A percentile compares a stretch with the other conserved stretches of the same genome.
Evolutionary conservation across 2,113 vertebrate species (phyloP).

Genomic region (Noctilio leporinus): DNA sequence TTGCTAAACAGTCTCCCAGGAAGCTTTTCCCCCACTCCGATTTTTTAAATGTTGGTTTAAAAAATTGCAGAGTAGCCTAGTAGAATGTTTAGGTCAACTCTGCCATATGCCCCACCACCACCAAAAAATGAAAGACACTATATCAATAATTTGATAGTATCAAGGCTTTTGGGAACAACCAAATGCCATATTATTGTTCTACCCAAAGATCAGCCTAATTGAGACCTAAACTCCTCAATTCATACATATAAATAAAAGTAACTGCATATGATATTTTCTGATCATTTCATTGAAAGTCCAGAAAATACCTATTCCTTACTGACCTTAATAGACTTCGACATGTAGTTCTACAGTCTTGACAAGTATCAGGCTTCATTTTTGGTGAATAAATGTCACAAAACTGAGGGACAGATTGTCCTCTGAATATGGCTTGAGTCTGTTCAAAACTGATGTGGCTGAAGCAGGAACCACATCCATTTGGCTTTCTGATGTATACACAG

Average conservation of each 20-base stretch:
- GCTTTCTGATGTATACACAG: not conserved
- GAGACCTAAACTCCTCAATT: not conserved
- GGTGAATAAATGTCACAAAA: not conserved
- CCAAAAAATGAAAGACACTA: not conserved
- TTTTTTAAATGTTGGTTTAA: not conserved
- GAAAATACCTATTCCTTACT: not conserved
- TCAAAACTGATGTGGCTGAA: not conserved
- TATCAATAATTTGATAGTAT: not conserved
- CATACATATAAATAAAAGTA: not conserved
- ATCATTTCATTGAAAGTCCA: not conserved
- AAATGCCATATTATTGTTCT: not conserved
- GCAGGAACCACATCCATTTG: not conserved
- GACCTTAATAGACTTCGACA: not conserved
- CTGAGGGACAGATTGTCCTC: not conserved
- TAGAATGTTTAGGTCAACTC: not conserved
- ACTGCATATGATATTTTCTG: not conserved
- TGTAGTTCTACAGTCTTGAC: not conserved
- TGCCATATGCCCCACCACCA: not conserved
- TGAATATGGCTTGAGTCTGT: not conserved
- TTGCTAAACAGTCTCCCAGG: not conserved
- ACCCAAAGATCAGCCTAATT: not conserved
- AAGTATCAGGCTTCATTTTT: conserved; percentile 15
- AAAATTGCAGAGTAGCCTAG: not conserved
- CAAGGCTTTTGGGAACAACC: not conserved
- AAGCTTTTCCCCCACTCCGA: not conserved